Base-by-base conservation (phyloP, 2,888 invertebrate genomes). In the Diarsia rubi region DNA sequence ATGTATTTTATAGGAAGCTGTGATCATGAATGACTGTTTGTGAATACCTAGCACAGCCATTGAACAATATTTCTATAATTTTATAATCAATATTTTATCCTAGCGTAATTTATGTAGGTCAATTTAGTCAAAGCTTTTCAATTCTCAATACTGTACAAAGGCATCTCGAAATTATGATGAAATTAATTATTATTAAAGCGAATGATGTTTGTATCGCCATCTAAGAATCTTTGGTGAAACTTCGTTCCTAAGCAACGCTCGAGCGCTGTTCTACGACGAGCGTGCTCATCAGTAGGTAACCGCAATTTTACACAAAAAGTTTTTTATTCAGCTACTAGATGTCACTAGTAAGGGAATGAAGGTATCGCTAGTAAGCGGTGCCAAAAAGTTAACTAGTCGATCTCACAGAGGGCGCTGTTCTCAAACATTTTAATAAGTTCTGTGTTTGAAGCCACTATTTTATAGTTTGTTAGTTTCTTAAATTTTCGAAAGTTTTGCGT, bases 321-420 rank as follows among this genome's bases (percentile, higher is more conserved):
- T 42, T 8, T n/a, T 3, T 0, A 0, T 8, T 19, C 0, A 49
- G 12, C 12, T 2, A 47, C 49, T 74, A 87, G 87, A 79, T 87
- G 86, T 72, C 79, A 74, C 81, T 69, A 69, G 42, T 42, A 24
- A 62, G 1, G 5, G 37, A 37, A 37, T 37, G 2, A 37, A 3
- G 37, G 6, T 37, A 6, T 37, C 37, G 5, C 3, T 3, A n/a
- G n/a, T n/a, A n/a, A n/a, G n/a, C 14, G 9, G 1, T n/a, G 9
- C 4, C 0, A 19, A 16, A 44, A 57, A 37, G 68, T 66, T 67
- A 14, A 0, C 2, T 9, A 0, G 5, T 0, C 3, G 16, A 3
- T 37, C n/a, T 11, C 37, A 71, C 21, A 83, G 83, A 83, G 37
- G 80, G 83, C 77, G 62, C 19, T 70, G 27, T 2, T 81, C n/a